Conservation (phyloP, 2,113 vertebrate species). For the chimpanzee (Pan troglodytes) region DNA sequence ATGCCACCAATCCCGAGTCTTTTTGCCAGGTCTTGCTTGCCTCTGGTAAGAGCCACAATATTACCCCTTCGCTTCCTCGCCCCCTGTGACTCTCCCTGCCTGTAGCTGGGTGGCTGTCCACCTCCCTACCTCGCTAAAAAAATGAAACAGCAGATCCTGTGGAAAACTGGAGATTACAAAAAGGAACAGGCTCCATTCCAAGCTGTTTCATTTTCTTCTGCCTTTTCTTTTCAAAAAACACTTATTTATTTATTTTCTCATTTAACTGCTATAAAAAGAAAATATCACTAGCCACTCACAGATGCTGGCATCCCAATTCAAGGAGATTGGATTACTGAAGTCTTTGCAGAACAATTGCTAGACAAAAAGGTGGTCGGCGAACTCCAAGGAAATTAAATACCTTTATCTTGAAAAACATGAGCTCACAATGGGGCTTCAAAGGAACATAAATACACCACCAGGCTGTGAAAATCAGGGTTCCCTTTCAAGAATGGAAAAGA, state of each 20-base stretch:
- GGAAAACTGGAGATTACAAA: neutral
- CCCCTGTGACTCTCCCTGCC: neutral
- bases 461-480: conserved; percentile 64
- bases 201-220: conserved; percentile 33
- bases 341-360: conserved; percentile 42
- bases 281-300: conserved; percentile 50
- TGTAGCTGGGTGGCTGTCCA: neutral
- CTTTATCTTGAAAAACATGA: conserved; percentile 76
- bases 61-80: neutral
- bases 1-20: neutral
- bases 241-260: conserved; percentile 63
- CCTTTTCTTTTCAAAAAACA: conserved; percentile 42
- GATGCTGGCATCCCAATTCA: conserved; percentile 33
- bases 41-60: neutral
- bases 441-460: conserved; percentile 49
- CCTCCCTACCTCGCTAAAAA: neutral
- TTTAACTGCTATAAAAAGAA: conserved; percentile 67
- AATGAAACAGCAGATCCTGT: neutral
- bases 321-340: conserved; percentile 56
- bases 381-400: conserved; percentile 72
- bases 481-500: conserved; percentile 41
- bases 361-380: conserved; percentile 47
- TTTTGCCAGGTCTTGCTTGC: neutral
- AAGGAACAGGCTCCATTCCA: neutral
- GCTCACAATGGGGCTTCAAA: conserved; percentile 66